Conservation (phyloP, 1,140 invertebrate genomes). For the Aphidius gifuensis region DNA sequence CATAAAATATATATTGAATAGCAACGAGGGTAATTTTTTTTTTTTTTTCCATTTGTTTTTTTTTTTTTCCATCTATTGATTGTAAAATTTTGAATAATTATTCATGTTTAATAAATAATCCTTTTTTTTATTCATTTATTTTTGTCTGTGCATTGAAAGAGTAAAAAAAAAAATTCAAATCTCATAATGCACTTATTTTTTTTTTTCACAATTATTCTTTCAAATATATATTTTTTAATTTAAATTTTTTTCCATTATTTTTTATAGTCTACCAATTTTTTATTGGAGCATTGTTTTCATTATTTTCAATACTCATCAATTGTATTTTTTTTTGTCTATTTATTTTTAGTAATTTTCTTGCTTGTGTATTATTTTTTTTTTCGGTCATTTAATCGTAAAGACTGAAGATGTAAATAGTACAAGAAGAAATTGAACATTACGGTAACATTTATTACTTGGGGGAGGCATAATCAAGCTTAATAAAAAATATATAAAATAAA, state of each 20-base stretch:
- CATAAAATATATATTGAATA: too few relatives aligned
- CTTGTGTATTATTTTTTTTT: conserved; percentile 1
- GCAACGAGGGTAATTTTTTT: too few relatives aligned
- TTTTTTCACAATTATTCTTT: too few relatives aligned
- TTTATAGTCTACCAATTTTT: neutral
- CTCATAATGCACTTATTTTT: too few relatives aligned
- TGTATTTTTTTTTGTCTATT: neutral
- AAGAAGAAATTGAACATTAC: conserved; percentile 29
- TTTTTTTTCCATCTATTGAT: too few relatives aligned
- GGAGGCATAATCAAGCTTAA: neutral
- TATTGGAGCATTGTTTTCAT: neutral
- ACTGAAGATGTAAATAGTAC: conserved; percentile 19
- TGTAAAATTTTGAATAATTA: too few relatives aligned
- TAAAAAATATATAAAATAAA: conserved; percentile 3
- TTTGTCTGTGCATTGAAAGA: too few relatives aligned
- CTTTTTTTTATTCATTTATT: too few relatives aligned
- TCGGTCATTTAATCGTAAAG: conserved; percentile 24
- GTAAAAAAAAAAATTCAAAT: too few relatives aligned
- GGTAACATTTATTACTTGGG: conserved; percentile 27
- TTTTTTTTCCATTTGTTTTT: too few relatives aligned
- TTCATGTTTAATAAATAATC: too few relatives aligned
- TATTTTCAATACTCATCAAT: neutral
- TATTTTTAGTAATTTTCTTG: conserved; percentile 13
- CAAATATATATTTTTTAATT: too few relatives aligned
- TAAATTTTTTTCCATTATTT: neutral